phyloP scores from a whole-genome alignment of 2,888 invertebrate genomes.

The Pemphredon lugubris region DNA sequence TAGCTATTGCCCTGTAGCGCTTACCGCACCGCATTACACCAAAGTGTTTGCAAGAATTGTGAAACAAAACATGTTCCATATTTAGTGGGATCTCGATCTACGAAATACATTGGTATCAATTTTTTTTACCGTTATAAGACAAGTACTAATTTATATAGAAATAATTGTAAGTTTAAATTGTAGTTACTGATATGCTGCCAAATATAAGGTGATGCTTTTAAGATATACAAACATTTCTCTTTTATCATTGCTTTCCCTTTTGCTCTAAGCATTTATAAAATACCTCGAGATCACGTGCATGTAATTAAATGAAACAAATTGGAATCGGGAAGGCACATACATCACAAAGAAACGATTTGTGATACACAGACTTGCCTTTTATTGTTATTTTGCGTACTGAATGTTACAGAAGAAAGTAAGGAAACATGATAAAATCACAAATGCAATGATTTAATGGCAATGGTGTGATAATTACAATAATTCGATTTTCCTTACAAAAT shows the following conservation, averaged over 20 bases:
- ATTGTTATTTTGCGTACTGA: constrained; percentile 72
- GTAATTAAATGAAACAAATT: too few relatives aligned
- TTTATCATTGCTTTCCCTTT: too few relatives aligned
- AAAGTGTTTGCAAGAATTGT: constrained; percentile 37
- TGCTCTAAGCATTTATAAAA: too few relatives aligned
- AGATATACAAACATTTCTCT: constrained; percentile 20
- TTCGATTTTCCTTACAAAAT: constrained; percentile 55
- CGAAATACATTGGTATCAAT: constrained; percentile 47
- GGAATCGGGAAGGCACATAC: too few relatives aligned
- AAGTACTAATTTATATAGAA: constrained; percentile 58
- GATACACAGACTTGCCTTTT: constrained; percentile 65
- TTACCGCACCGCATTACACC: constrained; percentile 14
- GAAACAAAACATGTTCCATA: constrained; percentile 4
- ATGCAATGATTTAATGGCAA: constrained; percentile 69
- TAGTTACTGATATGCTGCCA: constrained; percentile 71
- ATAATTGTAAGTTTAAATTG: constrained; percentile 57
- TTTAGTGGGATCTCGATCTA: constrained; percentile 23
- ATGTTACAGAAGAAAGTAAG: constrained; percentile 73
- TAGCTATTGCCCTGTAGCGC: constrained; percentile 23
- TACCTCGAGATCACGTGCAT: too few relatives aligned
- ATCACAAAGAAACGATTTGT: too few relatives aligned
- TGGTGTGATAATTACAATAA: constrained; percentile 58
- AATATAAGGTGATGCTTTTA: constrained; percentile 72
- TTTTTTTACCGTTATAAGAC: constrained; percentile 57
- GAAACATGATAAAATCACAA: constrained; percentile 69